Percentiles rank a stretch among this genome's conserved stretches.
Conservation (phyloP, 1,140 invertebrate species). For the Wasmannia auropunctata region DNA sequence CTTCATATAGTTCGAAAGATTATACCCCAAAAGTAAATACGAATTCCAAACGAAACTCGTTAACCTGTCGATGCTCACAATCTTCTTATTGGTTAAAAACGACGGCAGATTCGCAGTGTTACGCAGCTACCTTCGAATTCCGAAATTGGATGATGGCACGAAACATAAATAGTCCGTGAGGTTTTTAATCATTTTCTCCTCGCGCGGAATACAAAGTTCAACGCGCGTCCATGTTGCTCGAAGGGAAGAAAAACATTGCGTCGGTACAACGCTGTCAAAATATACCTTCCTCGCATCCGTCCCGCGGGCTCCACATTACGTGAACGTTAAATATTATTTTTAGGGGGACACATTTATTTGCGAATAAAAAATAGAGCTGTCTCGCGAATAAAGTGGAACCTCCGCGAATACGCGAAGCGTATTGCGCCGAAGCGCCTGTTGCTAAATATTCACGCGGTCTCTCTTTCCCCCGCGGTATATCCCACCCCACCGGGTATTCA, state of each 20-base stretch:
- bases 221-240: conserved; percentile 68
- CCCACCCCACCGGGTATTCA: background rate
- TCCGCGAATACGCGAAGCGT: conserved; percentile 67
- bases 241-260: conserved; percentile 76
- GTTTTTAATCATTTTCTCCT: conserved; percentile 75
- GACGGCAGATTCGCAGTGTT: conserved; percentile 48
- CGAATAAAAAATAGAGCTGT: conserved; percentile 77
- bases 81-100: conserved; percentile 57
- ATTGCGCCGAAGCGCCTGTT: conserved; percentile 75
- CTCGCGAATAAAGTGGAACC: conserved; percentile 76
- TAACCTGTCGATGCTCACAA: conserved; percentile 51
- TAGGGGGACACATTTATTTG: conserved; percentile 77
- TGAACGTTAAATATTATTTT: conserved; percentile 79
- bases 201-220: conserved; percentile 68
- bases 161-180: conserved; percentile 74
- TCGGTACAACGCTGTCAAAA: conserved; percentile 73
- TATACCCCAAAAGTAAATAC: conserved; percentile 51
- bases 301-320: conserved; percentile 74
- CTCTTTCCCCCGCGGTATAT: conserved; percentile 18
- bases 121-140: conserved; percentile 65
- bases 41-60: conserved; percentile 42
- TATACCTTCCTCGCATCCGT: conserved; percentile 68
- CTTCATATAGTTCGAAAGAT: conserved; percentile 46
- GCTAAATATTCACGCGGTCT: conserved; percentile 71
- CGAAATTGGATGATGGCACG: conserved; percentile 62